Evolutionary conservation across 2,888 invertebrate genomes (phyloP), one percentile per base, ranked within the genome.

Genomic region (Cheilosia vernalis): DNA sequence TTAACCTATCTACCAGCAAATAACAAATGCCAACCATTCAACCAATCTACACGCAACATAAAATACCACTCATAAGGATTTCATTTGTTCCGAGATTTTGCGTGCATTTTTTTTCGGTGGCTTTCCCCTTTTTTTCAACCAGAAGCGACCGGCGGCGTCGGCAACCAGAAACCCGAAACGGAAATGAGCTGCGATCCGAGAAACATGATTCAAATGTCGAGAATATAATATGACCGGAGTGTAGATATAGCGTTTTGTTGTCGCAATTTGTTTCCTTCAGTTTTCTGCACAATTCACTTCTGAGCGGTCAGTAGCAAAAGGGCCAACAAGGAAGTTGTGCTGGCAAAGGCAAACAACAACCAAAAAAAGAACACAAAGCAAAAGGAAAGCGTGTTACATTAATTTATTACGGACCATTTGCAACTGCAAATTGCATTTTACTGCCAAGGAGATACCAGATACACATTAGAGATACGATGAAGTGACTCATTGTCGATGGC

Each of bases 381-480:
- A 67, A 79, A 74, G 40, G 64, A 79, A 84, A 85, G 80, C 80
- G 84, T 80, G 84, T 80, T 76, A 76, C 80, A 56, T 72, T 80
- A 85, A 85, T 76, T 85, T 85, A 85, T 85, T 84, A 60, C 74
- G 53, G 49, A 33, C 76, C 84, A 76, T 85, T 85, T 80, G 84
- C 84, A 80, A 80, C 76, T 76, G 76, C 69, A 85, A 85, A 85
- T 85, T 85, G 80, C 74, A 85, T 84, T 77, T 78, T 47, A 58
- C 67, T 69, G 44, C 67, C 53, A 53, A 74, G 24, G 27, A 64
- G 79, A 79, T 76, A 70, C 58, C 44, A 63, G 61, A 61, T 49
- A 67, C 67, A 63, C 49, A 51, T 66, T 61, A 56, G 44, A 69
- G 49, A 58, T 61, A 64, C 37, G 33, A 69, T 44, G 15, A 49